Evolutionary conservation across 2,113 vertebrate genomes (phyloP).

Genomic region (Cathartes aura): DNA sequence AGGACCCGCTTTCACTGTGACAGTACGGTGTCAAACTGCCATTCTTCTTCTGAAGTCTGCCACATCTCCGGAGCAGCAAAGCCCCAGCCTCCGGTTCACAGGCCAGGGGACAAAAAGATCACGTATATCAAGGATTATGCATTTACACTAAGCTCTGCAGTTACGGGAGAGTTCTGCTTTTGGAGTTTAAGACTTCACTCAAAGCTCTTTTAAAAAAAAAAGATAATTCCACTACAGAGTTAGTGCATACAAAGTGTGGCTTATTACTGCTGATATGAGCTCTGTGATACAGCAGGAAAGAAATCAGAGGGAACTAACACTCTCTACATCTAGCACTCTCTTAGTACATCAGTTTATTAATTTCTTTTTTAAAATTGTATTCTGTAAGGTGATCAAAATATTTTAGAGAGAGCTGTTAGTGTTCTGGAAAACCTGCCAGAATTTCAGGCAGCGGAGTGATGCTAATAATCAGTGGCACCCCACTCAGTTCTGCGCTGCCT

Average conservation of each 20-base stretch:
- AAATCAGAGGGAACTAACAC: not conserved
- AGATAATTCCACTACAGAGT: not conserved
- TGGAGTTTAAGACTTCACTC: not conserved
- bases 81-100: conserved; percentile 21
- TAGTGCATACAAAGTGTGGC: not conserved
- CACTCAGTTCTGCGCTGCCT: not conserved
- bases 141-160: not conserved
- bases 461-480: not conserved
- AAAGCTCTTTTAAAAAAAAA: not conserved
- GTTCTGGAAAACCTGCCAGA: not conserved
- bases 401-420: not conserved
- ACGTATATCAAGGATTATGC: not conserved
- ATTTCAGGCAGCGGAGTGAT: not conserved
- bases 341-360: not conserved
- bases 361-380: not conserved
- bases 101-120: conserved; percentile 37
- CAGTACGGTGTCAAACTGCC: conserved; percentile 83
- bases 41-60: conserved; percentile 70
- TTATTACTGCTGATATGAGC: not conserved
- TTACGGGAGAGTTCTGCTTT: not conserved
- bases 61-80: conserved; percentile 4
- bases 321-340: no score
- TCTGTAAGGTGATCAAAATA: not conserved
- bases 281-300: not conserved
- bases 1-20: conserved; percentile 74